Evolutionary conservation across 1,140 invertebrate genomes (phyloP), one percentile per base, ranked within the genome.

Genomic region (Mycetomoellerius zeteki): DNA sequence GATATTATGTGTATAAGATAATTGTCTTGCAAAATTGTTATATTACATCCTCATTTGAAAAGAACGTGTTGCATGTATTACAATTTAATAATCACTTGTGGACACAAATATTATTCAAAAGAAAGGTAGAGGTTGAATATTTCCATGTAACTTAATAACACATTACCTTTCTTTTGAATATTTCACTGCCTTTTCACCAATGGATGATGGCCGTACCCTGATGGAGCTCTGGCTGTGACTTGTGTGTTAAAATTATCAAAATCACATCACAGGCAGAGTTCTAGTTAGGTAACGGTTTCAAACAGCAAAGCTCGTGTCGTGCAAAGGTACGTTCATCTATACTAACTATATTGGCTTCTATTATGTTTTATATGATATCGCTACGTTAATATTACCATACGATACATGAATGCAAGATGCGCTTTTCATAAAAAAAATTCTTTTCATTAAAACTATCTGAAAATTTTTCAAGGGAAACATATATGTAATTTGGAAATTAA

Each of bases 251-350:
- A 88, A 90, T 90, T 93, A 94, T 91, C 78, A 91, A 88, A 94
- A 88, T 97, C 97, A 97, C 97, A 98, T 98, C 97, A 98, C 98
- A 98, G 98, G 97, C 97, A 98, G 97, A 98, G 97, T 98, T 98
- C 97, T 98, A 97, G 97, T 97, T 97, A 95, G 96, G 97, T 96
- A 96, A 94, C 95, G 95, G 94, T 93, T 92, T 90, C 86, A 86
- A 91, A 85, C 93, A 88, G 81, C 94, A 65, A 89, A 86, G 52
- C 73, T 91, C 78, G 37, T 73, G 64, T 85, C 52, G 56, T 77
- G 80, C 16, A 58, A 91, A 91, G 89, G 89, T 91, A 91, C 60
- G 89, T 91, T 89, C 75, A 77, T 54, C 64, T 88, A 47, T 50
- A 89, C 75, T 60, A 87, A 80, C 71, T 86, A 89, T 84, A 89